These are phyloP conservation scores for Megaleporinus macrocephalus DNA, from an alignment of 2,113 vertebrate species.

Conservation along the genomic window DNA sequence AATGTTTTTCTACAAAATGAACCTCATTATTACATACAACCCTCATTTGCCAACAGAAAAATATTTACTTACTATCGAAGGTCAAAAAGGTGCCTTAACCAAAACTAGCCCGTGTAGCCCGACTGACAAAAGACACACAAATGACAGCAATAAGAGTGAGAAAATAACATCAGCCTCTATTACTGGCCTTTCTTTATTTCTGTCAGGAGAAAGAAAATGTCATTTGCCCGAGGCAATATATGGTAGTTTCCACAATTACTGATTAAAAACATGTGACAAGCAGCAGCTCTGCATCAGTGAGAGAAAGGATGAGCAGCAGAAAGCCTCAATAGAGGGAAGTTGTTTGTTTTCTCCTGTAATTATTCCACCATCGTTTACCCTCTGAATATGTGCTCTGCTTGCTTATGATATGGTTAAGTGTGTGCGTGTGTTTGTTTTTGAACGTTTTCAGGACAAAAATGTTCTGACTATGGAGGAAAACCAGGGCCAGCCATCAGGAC, in stretches of 20 bases:
- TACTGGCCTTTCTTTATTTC: slow-evolving; percentile 4
- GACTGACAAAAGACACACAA: background rate
- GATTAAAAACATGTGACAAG: slow-evolving; percentile 34
- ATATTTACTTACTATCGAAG: background rate
- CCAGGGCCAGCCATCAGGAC: too few relatives aligned
- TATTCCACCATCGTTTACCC: slow-evolving; percentile 14
- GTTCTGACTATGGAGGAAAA: background rate
- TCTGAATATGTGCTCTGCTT: slow-evolving; percentile 29
- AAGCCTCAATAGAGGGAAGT: background rate
- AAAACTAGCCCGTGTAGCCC: background rate
- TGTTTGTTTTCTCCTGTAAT: slow-evolving; percentile 21
- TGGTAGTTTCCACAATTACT: background rate
- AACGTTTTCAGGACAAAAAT: background rate
- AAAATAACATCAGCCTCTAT: slow-evolving; percentile 11
- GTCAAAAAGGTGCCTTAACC: background rate
- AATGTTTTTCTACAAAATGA: too few relatives aligned
- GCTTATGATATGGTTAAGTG: background rate
- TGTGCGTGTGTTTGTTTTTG: background rate
- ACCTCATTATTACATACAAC: too few relatives aligned
- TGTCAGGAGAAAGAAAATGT: background rate
- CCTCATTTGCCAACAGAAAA: too few relatives aligned
- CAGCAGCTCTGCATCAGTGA: background rate
- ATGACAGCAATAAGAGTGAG: background rate
- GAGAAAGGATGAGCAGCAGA: background rate
- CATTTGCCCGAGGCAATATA: background rate